Conservation (phyloP, 2,113 vertebrate genomes). For the Euleptes europaea region DNA sequence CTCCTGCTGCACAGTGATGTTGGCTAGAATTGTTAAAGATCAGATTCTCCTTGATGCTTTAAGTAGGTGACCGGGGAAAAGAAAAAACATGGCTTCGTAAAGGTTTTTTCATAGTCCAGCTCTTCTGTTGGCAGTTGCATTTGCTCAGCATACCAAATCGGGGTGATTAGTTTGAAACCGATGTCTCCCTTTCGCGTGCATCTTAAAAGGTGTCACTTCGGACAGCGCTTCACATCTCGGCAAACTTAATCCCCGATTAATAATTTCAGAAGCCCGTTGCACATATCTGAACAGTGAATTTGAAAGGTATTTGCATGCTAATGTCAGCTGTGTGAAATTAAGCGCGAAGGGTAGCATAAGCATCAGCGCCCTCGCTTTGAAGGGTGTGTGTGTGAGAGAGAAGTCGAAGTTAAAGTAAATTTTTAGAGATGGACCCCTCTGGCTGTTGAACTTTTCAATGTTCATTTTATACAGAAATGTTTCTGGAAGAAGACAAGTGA, state of each 20-base stretch:
- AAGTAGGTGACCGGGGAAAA: neutral
- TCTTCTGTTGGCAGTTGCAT: neutral
- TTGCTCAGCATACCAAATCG: neutral
- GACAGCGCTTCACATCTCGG: neutral
- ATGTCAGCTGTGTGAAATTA: fast-evolving
- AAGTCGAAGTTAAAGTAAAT: neutral
- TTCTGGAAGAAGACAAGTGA: neutral
- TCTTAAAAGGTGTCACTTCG: neutral
- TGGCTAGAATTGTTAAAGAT: neutral
- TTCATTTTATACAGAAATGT: conserved; percentile 3
- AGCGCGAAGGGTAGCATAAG: neutral
- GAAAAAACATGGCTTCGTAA: neutral
- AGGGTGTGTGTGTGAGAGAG: neutral
- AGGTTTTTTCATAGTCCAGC: conserved; percentile 8
- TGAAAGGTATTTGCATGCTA: neutral
- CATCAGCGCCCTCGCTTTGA: neutral
- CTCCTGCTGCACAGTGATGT: neutral
- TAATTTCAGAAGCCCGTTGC: neutral
- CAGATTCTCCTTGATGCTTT: neutral
- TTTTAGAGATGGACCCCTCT: neutral
- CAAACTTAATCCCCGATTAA: neutral
- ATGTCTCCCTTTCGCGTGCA: neutral
- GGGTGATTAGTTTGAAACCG: neutral
- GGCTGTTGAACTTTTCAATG: conserved; percentile 4
- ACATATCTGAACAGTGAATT: neutral